A percentile compares a stretch with the other conserved stretches of the same genome.
phyloP scores from a whole-genome alignment of 2,113 vertebrate genomes.

The Charadrius vociferus region DNA sequence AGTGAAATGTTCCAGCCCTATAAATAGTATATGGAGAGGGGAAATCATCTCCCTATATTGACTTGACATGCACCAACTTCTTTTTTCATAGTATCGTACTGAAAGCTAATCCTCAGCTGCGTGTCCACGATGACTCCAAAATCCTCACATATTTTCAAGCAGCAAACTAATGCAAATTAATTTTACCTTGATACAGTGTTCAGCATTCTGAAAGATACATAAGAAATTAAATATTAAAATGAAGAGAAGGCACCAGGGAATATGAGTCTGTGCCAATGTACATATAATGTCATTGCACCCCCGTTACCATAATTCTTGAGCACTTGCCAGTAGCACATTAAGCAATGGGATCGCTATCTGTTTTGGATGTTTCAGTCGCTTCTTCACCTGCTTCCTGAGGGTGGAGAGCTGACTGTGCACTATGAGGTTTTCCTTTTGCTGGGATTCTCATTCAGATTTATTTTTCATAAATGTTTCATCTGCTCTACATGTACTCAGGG shows the following conservation, averaged over 20 bases:
- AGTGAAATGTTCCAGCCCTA: background rate
- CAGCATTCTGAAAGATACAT: background rate
- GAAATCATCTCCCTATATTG: background rate
- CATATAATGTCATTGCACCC: background rate
- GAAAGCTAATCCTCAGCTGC: background rate
- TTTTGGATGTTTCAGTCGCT: background rate
- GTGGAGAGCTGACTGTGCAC: slow-evolving; percentile 4
- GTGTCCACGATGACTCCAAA: background rate
- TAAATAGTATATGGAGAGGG: background rate
- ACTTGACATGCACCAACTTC: background rate
- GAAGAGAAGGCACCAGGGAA: background rate
- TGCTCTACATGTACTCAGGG: background rate
- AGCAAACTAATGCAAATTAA: background rate
- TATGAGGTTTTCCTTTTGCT: background rate
- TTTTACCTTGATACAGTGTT: background rate
- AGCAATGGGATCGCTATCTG: background rate
- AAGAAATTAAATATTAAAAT: background rate
- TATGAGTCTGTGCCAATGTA: background rate
- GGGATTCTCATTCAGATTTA: slow-evolving; percentile 6
- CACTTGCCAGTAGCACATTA: background rate
- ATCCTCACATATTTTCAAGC: background rate
- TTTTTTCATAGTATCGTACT: background rate
- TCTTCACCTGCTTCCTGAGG: slow-evolving; percentile 36
- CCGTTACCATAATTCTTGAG: background rate
- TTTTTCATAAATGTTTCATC: slow-evolving; percentile 34